A percentile compares a stretch with the other conserved stretches of the same genome.
phyloP scores from a whole-genome alignment of 1,140 invertebrate genomes.

The Rhyacophila brunnea region DNA sequence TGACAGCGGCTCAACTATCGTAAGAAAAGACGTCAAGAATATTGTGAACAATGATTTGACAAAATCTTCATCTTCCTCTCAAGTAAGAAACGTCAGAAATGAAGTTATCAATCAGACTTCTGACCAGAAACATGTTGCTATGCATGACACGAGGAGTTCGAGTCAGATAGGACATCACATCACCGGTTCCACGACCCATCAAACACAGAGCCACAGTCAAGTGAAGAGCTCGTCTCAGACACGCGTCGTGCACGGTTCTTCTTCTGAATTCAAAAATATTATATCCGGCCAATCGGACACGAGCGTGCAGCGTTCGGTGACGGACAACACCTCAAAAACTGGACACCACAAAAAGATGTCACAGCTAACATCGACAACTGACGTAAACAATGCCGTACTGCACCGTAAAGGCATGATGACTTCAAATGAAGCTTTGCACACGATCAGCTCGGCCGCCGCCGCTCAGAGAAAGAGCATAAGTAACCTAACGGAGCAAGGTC shows the following conservation, averaged over 20 bases:
- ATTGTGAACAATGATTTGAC: constrained; percentile 16
- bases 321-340: constrained; percentile 8
- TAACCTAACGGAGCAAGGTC: constrained; percentile 70
- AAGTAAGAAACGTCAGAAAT: constrained; percentile 2
- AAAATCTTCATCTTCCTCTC: constrained; percentile 15
- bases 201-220: constrained; percentile 21
- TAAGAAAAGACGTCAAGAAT: constrained; percentile 17
- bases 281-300: constrained; percentile 18
- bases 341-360: constrained; percentile 52
- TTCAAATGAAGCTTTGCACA: constrained; percentile 61
- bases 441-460: constrained; percentile 71
- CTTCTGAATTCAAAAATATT: constrained; percentile 21
- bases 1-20: constrained; percentile 6
- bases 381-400: constrained; percentile 72
- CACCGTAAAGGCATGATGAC: constrained; percentile 68
- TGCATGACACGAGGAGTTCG: neutral
- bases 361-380: constrained; percentile 69
- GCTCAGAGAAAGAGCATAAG: constrained; percentile 76
- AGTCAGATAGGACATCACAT: neutral
- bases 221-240: constrained; percentile 25
- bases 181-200: constrained; percentile 9
- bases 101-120: constrained; percentile 8
- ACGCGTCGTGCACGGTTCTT: constrained; percentile 10
- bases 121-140: neutral
- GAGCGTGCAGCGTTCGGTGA: constrained; percentile 1